phyloP scores from a whole-genome alignment of 23 tunicate genomes.

The Clavelina lepadiformis region DNA sequence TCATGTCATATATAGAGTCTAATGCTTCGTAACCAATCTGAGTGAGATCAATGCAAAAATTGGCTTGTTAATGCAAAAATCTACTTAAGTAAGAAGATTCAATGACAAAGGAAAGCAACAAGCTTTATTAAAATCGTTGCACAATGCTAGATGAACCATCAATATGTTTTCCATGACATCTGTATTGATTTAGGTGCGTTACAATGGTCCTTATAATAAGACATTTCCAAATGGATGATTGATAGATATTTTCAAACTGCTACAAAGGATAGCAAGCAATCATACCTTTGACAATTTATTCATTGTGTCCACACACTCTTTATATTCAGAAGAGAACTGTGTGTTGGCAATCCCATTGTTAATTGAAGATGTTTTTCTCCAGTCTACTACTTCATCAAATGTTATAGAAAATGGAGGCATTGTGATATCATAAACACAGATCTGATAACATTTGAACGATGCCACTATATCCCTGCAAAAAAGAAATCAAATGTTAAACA shows the following conservation, averaged over 20 bases:
- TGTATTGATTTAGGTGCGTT: too few relatives aligned
- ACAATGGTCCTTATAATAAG: too few relatives aligned
- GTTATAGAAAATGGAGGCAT: constrained; percentile 43
- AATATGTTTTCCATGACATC: too few relatives aligned
- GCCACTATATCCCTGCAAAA: constrained; percentile 77
- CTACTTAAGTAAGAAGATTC: too few relatives aligned
- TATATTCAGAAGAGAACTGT: constrained; percentile 6
- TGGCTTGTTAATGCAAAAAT: too few relatives aligned
- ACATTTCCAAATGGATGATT: too few relatives aligned
- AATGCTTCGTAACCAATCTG: constrained; percentile 47
- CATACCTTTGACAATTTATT: constrained; percentile 35
- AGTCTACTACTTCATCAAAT: constrained; percentile 10
- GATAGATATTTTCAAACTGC: too few relatives aligned
- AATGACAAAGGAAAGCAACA: too few relatives aligned
- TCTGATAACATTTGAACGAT: constrained; percentile 70
- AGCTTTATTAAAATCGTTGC: too few relatives aligned
- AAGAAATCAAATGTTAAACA: constrained; percentile 6
- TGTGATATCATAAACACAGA: constrained; percentile 52
- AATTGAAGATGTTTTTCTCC: constrained; percentile 13
- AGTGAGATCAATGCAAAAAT: too few relatives aligned
- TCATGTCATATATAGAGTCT: constrained; percentile 42
- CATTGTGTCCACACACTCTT: constrained; percentile 20
- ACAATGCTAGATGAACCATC: too few relatives aligned
- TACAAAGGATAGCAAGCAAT: too few relatives aligned
- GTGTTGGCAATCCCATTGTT: not conserved